These are phyloP conservation scores for Pecten maximus DNA, from an alignment of 2,888 invertebrate species.

Conservation along the genomic window DNA sequence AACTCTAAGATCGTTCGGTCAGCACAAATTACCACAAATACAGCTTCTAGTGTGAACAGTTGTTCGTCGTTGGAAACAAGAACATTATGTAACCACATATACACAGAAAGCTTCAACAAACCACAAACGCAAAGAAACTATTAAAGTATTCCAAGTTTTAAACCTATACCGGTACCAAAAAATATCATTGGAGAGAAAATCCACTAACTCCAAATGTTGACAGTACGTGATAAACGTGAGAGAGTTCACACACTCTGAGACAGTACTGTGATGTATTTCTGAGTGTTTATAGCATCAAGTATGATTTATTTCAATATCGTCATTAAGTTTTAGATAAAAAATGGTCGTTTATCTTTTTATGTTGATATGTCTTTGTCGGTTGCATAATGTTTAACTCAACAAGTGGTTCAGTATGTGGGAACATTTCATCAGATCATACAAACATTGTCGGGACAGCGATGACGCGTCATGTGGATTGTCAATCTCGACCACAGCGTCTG, in stretches of 20 bases:
- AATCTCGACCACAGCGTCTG: not conserved
- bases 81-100: too few relatives aligned
- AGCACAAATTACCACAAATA: too few relatives aligned
- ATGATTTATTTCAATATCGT: not conserved
- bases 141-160: too few relatives aligned
- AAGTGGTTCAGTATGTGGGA: constrained; percentile 19
- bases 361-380: not conserved
- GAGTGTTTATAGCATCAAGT: not conserved
- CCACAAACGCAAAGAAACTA: too few relatives aligned
- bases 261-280: not conserved
- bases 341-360: not conserved
- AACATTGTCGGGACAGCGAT: not conserved
- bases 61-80: too few relatives aligned
- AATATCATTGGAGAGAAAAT: too few relatives aligned
- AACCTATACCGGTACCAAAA: too few relatives aligned
- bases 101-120: too few relatives aligned
- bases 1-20: too few relatives aligned
- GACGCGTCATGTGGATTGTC: not conserved
- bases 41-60: too few relatives aligned
- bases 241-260: not conserved
- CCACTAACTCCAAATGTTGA: too few relatives aligned
- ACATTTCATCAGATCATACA: not conserved
- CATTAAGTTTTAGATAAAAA: not conserved
- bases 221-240: not conserved
- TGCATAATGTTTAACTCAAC: not conserved